phyloP scores from a whole-genome alignment of 30 jellyfish, hydroid and myxozoan species.

The Phacellophora camtschatica region DNA sequence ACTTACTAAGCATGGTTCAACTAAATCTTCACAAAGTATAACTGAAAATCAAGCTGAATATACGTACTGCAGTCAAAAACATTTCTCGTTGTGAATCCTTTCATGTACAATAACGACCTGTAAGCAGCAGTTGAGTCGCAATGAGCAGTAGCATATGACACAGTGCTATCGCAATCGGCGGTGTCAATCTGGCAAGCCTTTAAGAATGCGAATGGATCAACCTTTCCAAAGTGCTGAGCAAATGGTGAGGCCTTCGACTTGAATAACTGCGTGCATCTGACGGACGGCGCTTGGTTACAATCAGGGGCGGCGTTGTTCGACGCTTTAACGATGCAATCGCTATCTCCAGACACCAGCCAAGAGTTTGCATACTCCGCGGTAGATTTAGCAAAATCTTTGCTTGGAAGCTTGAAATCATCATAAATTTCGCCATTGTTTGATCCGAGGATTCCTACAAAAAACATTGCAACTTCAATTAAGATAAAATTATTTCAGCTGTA shows the following conservation, averaged over 20 bases:
- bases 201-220: slow-evolving; percentile 91
- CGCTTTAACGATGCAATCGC: slow-evolving; percentile 44
- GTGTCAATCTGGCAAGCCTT: slow-evolving; percentile 90
- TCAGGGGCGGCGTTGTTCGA: slow-evolving; percentile 25
- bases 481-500: too few species aligned
- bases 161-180: slow-evolving; percentile 65
- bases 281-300: slow-evolving; percentile 85
- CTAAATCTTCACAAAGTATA: too few species aligned
- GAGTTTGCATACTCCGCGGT: slow-evolving; percentile 71
- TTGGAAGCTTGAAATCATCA: slow-evolving; percentile 83
- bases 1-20: too few species aligned
- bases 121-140: slow-evolving; percentile 92
- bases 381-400: slow-evolving; percentile 60
- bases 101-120: slow-evolving; percentile 51
- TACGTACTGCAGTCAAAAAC: slow-evolving; percentile 83
- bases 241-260: slow-evolving; percentile 66
- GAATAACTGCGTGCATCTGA: slow-evolving; percentile 77
- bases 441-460: slow-evolving; percentile 82
- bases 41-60: not conserved
- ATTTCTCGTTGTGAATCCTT: slow-evolving; percentile 37
- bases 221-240: slow-evolving; percentile 53
- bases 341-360: slow-evolving; percentile 71
- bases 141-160: slow-evolving; percentile 9
- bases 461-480: too few species aligned
- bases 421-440: slow-evolving; percentile 85